Evolutionary conservation across 2,797 vertebrate genomes (phyloP), one percentile per base, ranked within the genome.

Genomic region (Diplodus puntazzo): DNA sequence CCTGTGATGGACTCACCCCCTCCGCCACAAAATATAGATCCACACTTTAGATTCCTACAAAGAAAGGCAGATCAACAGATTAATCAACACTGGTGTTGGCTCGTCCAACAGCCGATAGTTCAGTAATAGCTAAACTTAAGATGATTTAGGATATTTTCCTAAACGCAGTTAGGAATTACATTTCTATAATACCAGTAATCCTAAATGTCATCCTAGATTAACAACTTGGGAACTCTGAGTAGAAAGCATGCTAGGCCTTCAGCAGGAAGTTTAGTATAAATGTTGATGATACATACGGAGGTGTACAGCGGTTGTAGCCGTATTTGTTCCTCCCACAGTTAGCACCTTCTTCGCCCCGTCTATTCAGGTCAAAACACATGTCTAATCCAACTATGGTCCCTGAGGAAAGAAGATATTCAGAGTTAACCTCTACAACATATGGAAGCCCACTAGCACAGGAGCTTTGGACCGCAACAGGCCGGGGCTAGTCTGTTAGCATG

Each of bases 11-110:
- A 94, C 30, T 89, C 90, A 0, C 95, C 95, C 0, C 96, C 96
- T 0, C 92, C 96, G 0, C 82, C 61, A 4, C 98, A 99, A 83
- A 96, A 96, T 49, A 98, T 92, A 0, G 91, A 87, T 13, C 97
- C 97, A 1, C 97, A 99, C 57, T 79, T 95, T 0, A 94, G 68
- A 30, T 95, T 88, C 83, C 92, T 96, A 54, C 16, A 18, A 25
- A 76, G 1, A 21, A 67, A 85, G 9, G 23, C 11, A 48, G 48
- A 55, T 46, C 5, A 62, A 46, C 2, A 34, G 11, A 45, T 16
- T 5, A 39, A 39, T 39, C 39, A 39, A 39, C 34, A 34, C 7
- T 34, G 5, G 30, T 34, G 30, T 34, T 34, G 7, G 30, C 30
- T 34, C 6, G 5, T 34, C 30, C 30, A 34, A 34, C 34, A 39